Conservation (phyloP, 2,888 invertebrate genomes). For the Calameuta pallipes region DNA sequence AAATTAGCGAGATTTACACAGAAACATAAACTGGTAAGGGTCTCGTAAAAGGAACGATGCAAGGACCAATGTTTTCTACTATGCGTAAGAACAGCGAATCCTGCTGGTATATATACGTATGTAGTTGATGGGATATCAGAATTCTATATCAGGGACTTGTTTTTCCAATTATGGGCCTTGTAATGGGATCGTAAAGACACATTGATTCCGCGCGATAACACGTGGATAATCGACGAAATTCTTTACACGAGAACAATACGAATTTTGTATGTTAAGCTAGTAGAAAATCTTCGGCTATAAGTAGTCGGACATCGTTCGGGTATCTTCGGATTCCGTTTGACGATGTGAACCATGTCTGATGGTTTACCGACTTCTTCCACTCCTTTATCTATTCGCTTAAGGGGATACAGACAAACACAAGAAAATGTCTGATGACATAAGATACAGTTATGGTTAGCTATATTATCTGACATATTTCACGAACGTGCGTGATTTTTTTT, state of each 20-base stretch:
- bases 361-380: background rate
- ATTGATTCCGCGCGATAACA: background rate
- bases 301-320: background rate
- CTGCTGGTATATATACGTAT: background rate
- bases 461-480: background rate
- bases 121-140: background rate
- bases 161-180: background rate
- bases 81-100: background rate
- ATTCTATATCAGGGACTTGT: background rate
- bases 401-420: background rate
- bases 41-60: conserved; percentile 34
- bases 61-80: conserved; percentile 11
- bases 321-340: background rate
- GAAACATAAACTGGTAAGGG: conserved; percentile 52
- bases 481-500: background rate
- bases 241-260: background rate
- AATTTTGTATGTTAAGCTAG: background rate
- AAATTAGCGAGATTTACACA: conserved; percentile 62
- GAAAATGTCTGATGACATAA: background rate
- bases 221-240: background rate
- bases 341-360: background rate
- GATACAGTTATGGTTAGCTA: background rate
- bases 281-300: background rate
- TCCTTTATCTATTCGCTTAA: background rate
- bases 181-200: background rate